These are phyloP conservation scores for Platyrinchus mystaceus DNA, from an alignment of 2,797 vertebrate genomes.

Conservation along the genomic window DNA sequence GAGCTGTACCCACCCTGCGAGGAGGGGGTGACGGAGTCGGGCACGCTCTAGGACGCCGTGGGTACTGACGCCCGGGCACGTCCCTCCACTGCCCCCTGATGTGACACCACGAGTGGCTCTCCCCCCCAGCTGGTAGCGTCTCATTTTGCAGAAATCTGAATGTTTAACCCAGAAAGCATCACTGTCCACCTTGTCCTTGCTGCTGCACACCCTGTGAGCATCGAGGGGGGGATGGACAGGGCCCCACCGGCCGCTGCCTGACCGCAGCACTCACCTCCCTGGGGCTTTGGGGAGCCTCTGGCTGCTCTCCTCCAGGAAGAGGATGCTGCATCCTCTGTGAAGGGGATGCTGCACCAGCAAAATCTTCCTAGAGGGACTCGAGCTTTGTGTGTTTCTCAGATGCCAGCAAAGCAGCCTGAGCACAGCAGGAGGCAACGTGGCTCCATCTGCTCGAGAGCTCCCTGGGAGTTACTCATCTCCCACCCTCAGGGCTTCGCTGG, in stretches of 20 bases:
- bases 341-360: neutral
- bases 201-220: accelerated
- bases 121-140: neutral
- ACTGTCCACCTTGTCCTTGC: accelerated
- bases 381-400: neutral
- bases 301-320: neutral
- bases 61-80: neutral
- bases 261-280: accelerated
- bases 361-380: accelerated
- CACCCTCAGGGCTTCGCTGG: neutral
- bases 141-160: accelerated
- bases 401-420: neutral
- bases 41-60: neutral
- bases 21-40: slow-evolving; percentile 38
- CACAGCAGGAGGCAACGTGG: neutral
- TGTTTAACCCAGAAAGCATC: accelerated
- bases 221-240: accelerated
- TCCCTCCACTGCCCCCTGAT: neutral
- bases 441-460: neutral
- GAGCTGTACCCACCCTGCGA: neutral
- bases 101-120: neutral
- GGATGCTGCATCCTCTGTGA: neutral
- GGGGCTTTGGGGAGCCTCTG: accelerated
- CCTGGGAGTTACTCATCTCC: neutral
- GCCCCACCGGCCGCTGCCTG: neutral